Percentiles rank a stretch among this genome's conserved stretches.
Evolutionary conservation across 1,140 invertebrate genomes (phyloP).

Genomic region (Sitobion miscanthi): DNA sequence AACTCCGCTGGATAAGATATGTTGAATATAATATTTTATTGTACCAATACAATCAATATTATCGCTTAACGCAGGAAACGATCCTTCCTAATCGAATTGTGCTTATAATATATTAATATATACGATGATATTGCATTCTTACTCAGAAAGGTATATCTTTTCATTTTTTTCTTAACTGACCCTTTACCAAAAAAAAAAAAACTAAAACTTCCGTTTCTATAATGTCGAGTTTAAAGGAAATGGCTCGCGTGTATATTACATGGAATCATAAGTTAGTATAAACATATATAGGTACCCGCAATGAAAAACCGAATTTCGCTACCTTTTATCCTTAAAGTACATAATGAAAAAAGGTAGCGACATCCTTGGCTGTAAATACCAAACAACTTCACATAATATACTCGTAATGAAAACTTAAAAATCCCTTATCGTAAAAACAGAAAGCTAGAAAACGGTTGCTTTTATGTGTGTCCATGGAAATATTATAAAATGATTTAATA

Average conservation of each 20-base stretch:
- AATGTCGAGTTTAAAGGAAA: constrained; percentile 1
- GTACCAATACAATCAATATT: neutral
- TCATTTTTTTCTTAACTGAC: neutral
- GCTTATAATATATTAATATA: constrained; percentile 7
- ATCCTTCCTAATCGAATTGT: neutral
- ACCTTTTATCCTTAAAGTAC: neutral
- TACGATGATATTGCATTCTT: neutral
- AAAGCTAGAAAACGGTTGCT: neutral
- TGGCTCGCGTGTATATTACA: neutral
- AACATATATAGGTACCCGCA: neutral
- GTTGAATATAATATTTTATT: neutral
- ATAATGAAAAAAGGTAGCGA: constrained; percentile 1
- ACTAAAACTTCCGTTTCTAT: neutral
- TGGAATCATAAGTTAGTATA: neutral
- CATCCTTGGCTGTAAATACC: neutral
- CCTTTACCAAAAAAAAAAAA: neutral
- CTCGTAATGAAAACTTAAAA: constrained; percentile 14
- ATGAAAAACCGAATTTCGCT: neutral
- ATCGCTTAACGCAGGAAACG: neutral
- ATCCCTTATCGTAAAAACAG: neutral
- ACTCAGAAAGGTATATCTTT: neutral
- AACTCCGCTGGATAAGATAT: neutral
- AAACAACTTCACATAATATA: constrained; percentile 5
- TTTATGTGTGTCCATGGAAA: neutral
- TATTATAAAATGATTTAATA: neutral